phyloP scores from a whole-genome alignment of 2,113 vertebrate genomes.

The Circaetus gallicus region DNA sequence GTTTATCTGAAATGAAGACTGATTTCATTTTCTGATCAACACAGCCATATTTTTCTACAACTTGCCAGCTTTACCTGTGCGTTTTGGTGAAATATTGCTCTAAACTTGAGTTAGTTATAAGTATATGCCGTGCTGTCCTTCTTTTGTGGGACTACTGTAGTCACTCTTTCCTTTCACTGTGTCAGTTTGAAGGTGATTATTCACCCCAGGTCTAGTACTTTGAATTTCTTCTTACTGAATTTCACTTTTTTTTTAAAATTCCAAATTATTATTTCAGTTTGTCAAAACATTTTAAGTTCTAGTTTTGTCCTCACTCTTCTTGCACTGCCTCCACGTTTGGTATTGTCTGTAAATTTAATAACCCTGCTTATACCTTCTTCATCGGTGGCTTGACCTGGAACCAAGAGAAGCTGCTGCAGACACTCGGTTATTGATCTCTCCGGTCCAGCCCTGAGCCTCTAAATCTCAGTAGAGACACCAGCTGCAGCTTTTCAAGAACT shows the following conservation, averaged over 20 bases:
- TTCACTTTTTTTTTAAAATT: not conserved
- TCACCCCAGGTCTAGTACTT: not conserved
- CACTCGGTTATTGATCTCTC: not conserved
- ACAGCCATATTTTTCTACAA: not conserved
- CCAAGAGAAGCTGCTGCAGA: not conserved
- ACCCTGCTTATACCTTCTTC: not conserved
- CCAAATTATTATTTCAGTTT: not conserved
- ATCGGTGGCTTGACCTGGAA: not conserved
- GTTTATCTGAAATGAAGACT: not conserved
- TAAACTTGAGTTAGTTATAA: not conserved
- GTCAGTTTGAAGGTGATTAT: not conserved
- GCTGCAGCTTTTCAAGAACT: not conserved
- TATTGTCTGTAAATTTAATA: not conserved
- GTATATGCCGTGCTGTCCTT: fast-evolving
- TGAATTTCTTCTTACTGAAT: not conserved
- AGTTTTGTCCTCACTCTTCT: not conserved
- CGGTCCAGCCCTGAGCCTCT: not conserved
- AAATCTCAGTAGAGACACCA: not conserved
- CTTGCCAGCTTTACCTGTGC: not conserved
- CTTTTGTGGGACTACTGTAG: not conserved
- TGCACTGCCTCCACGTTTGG: not conserved
- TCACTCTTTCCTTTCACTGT: not conserved
- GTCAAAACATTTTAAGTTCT: not conserved
- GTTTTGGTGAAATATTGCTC: not conserved
- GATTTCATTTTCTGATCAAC: not conserved